Evolutionary conservation across 2,797 vertebrate species (phyloP).

Genomic region (Diglossa cyanea): DNA sequence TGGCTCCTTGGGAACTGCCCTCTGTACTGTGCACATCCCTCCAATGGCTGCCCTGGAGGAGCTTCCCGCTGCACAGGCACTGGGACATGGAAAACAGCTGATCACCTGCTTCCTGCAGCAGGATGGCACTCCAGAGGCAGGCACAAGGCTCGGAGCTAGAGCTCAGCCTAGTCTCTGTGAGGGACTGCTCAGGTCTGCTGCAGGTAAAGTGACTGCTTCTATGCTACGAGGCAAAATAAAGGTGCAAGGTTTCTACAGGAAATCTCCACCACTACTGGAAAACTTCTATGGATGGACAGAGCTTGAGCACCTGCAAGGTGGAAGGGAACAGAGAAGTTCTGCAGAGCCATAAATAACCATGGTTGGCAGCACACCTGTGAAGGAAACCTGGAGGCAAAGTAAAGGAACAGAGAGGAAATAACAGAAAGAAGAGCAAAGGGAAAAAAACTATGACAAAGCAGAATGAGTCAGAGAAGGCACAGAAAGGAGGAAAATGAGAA

Average conservation of each 20-base stretch:
- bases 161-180: background rate
- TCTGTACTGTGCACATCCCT: background rate
- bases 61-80: background rate
- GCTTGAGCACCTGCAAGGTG: background rate
- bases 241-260: background rate
- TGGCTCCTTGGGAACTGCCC: background rate
- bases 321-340: background rate
- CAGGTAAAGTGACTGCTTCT: background rate
- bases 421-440: background rate
- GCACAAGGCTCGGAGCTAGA: background rate
- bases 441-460: background rate
- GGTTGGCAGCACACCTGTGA: background rate
- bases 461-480: background rate
- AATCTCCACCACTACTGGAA: background rate
- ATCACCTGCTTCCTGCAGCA: background rate
- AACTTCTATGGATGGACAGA: background rate
- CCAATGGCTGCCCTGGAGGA: background rate
- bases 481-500: background rate
- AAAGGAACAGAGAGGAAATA: background rate
- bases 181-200: background rate
- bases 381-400: background rate
- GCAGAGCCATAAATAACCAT: background rate
- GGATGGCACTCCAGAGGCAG: background rate
- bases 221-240: rapidly evolving
- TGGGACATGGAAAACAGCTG: background rate